Conservation (phyloP, 2,797 vertebrate genomes). For the Graptemys geographica region DNA sequence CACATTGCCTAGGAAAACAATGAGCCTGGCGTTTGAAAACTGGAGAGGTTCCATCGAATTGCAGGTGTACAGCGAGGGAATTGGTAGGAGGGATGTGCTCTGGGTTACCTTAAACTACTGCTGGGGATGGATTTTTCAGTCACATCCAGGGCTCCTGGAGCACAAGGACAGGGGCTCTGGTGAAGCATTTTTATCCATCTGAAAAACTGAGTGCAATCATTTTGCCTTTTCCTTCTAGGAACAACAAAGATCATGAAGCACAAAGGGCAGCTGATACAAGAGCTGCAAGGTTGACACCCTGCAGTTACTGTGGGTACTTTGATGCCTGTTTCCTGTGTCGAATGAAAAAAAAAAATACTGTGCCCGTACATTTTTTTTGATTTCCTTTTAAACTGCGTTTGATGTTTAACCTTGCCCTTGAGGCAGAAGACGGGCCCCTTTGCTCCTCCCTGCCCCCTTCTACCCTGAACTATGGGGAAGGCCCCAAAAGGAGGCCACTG, state of each 20-base stretch:
- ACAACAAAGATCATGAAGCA: constrained; percentile 49
- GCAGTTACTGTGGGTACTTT: constrained; percentile 33
- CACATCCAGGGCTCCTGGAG: neutral
- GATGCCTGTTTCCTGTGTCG: constrained; percentile 67
- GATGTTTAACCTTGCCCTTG: constrained; percentile 3
- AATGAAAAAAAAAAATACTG: neutral
- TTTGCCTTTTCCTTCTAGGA: constrained; percentile 70
- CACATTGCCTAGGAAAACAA: neutral
- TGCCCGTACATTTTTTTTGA: neutral
- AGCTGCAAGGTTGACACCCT: constrained; percentile 28
- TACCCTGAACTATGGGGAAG: accelerated
- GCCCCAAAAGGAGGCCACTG: neutral
- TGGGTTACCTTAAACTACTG: neutral
- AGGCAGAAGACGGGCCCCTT: neutral
- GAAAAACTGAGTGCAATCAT: neutral
- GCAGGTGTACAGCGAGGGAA: neutral
- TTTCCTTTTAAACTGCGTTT: constrained; percentile 35
- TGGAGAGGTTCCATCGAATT: neutral
- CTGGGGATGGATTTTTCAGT: neutral
- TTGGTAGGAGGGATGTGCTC: neutral
- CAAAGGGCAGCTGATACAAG: neutral
- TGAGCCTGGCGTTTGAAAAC: neutral
- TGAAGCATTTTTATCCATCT: neutral
- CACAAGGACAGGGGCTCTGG: neutral
- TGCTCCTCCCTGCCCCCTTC: accelerated